These are phyloP conservation scores for Urophycis tenuis DNA, from an alignment of 2,797 vertebrate genomes.

Conservation along the genomic window DNA sequence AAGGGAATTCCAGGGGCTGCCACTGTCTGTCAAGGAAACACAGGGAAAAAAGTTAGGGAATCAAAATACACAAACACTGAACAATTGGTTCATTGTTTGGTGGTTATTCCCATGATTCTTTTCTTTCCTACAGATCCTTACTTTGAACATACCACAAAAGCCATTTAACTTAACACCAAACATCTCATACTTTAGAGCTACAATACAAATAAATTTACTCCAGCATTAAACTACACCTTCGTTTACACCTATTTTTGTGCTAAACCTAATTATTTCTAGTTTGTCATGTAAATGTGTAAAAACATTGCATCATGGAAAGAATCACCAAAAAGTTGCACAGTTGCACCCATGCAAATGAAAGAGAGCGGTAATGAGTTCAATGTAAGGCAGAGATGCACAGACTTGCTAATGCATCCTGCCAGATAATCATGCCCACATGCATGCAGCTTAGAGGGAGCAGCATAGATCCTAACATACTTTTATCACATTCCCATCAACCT, in stretches of 20 bases:
- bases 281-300: not conserved
- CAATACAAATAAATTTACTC: not conserved
- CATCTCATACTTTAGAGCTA: not conserved
- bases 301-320: not conserved
- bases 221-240: not conserved
- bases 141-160: not conserved
- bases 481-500: not conserved
- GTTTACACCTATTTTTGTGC: not conserved
- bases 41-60: constrained; percentile 23
- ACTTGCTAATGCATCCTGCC: constrained; percentile 7
- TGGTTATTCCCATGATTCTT: not conserved
- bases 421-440: constrained; percentile 26
- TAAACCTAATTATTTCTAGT: no score
- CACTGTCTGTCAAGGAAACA: constrained; percentile 78
- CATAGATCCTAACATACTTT: constrained; percentile 17
- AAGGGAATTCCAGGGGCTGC: constrained; percentile 88
- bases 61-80: constrained; percentile 5
- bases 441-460: constrained; percentile 39
- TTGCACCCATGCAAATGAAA: constrained; percentile 50
- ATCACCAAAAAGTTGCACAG: constrained; percentile 5
- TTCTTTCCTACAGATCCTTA: not conserved
- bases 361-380: constrained; percentile 5
- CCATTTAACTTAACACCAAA: not conserved
- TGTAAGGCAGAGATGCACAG: constrained; percentile 10
- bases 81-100: not conserved